Conservation (phyloP, 2,888 invertebrate genomes). For the Cinara cedri region DNA sequence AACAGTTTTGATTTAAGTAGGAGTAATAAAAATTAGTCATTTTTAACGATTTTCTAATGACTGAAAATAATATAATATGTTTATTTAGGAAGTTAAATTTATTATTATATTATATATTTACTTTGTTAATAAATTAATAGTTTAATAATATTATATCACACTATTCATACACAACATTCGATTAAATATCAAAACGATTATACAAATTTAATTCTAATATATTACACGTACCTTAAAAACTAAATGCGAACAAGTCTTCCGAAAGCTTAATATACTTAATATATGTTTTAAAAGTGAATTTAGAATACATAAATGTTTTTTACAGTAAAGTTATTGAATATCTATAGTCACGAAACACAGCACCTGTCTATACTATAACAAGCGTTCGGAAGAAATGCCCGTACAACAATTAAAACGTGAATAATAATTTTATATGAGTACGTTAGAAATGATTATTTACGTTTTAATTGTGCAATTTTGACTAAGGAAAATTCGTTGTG, state of each 20-base stretch:
- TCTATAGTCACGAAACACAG: not conserved
- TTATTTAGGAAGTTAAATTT: slow-evolving; percentile 50
- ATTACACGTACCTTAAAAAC: slow-evolving; percentile 42
- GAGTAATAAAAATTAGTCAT: slow-evolving; percentile 44
- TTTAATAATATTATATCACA: slow-evolving; percentile 49
- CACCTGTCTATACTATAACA: not conserved
- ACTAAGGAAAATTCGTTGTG: slow-evolving; percentile 31
- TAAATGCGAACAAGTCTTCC: slow-evolving; percentile 47
- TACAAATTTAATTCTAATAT: slow-evolving; percentile 53
- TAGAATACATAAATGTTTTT: not conserved
- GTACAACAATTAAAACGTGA: slow-evolving; percentile 50
- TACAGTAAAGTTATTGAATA: not conserved
- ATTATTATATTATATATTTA: slow-evolving; percentile 26
- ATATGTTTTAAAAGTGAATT: too few species aligned
- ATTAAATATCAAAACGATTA: slow-evolving; percentile 47
- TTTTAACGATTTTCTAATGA: slow-evolving; percentile 50
- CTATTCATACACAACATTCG: slow-evolving; percentile 52
- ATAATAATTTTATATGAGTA: slow-evolving; percentile 14
- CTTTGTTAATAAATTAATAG: slow-evolving; percentile 57
- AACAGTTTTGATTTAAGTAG: slow-evolving; percentile 54
- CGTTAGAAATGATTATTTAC: slow-evolving; percentile 35
- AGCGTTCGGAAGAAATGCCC: slow-evolving; percentile 52
- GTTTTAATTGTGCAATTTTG: slow-evolving; percentile 53
- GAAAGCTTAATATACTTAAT: slow-evolving; percentile 29
- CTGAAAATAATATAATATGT: slow-evolving; percentile 40